Base-by-base conservation (phyloP, 2,888 invertebrate genomes). In the Siphonodentalium dalli region DNA sequence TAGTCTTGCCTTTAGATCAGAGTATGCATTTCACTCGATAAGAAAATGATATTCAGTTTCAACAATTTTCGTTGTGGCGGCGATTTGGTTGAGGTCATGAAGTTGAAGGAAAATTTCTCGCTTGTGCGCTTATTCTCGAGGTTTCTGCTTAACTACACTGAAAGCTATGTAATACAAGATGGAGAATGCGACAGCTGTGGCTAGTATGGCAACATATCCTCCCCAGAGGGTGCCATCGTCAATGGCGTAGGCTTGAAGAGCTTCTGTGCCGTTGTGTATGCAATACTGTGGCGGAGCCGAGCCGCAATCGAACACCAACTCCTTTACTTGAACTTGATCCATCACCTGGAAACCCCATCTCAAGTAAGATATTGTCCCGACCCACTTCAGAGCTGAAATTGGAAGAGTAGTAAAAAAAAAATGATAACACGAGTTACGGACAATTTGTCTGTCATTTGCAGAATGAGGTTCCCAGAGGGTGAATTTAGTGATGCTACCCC, bases 341-440 rank as follows among this genome's bases (percentile, higher is more conserved):
- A 75, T 45, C 5, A 68, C 72, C 44, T 74, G 71, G 43, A 69
- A 75, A 2, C 74, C 73, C 74, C 74, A 76, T 37, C 71, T 72
- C 2, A 75, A 56, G 54, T 72, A 74, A 18, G 74, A 73, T n/a
- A 72, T 54, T 5, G 63, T 58, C 0, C 72, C 69, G 11, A 71
- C 68, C 75, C 75, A 76, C 27, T 63, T 65, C 33, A 71, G 51
- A 21, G 69, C 75, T 75, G 63, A 18, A 62, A 61, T 13, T 35
- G 23, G 31, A 45, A 31, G n/a, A 40, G 35, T 11, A 42, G 1
- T 33, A 43, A 35, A 13, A 7, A 24, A 8, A 34, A 11, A 9
- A 34, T n/a, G n/a, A n/a, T n/a, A n/a, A n/a, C n/a, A n/a, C n/a
- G n/a, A n/a, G n/a, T n/a, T n/a, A n/a, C n/a, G n/a, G n/a, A n/a